Evolutionary conservation across 1,140 invertebrate species (phyloP).

Genomic region (Zaprionus africanus): DNA sequence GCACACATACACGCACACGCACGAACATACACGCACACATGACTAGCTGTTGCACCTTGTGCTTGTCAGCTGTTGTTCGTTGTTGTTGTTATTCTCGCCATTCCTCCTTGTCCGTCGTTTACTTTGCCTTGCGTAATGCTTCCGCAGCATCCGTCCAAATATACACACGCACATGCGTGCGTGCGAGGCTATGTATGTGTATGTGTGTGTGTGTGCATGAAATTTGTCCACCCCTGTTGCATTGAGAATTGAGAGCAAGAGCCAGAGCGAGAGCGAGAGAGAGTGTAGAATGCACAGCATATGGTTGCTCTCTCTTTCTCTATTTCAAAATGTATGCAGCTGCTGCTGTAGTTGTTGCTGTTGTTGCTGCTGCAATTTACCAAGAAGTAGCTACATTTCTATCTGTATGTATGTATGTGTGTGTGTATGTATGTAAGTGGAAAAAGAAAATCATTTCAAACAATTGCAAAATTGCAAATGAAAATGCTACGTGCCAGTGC

Average conservation of each 20-base stretch:
- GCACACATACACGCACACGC: constrained; percentile 32
- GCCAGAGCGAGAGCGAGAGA: not conserved
- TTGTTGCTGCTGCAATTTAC: constrained; percentile 32
- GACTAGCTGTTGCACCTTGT: constrained; percentile 49
- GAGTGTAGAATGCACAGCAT: not conserved
- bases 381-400: constrained; percentile 31
- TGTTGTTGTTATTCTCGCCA: constrained; percentile 9
- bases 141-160: constrained; percentile 52
- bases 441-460: constrained; percentile 59
- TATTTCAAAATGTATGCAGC: constrained; percentile 19
- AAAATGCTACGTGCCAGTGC: constrained; percentile 49
- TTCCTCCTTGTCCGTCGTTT: constrained; percentile 1
- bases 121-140: constrained; percentile 54
- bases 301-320: constrained; percentile 9
- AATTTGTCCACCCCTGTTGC: constrained; percentile 19
- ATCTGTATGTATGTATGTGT: not conserved
- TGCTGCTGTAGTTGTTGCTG: constrained; percentile 7
- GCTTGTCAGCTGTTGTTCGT: constrained; percentile 42
- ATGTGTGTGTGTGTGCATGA: constrained; percentile 8
- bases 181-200: not conserved
- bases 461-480: constrained; percentile 74
- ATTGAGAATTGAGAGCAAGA: constrained; percentile 15
- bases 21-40: constrained; percentile 24
- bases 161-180: constrained; percentile 31
- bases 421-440: constrained; percentile 5